Evolutionary conservation across 2,797 vertebrate species (phyloP), one percentile per base, ranked within the genome.

Genomic region (Sebastes umbrosus): DNA sequence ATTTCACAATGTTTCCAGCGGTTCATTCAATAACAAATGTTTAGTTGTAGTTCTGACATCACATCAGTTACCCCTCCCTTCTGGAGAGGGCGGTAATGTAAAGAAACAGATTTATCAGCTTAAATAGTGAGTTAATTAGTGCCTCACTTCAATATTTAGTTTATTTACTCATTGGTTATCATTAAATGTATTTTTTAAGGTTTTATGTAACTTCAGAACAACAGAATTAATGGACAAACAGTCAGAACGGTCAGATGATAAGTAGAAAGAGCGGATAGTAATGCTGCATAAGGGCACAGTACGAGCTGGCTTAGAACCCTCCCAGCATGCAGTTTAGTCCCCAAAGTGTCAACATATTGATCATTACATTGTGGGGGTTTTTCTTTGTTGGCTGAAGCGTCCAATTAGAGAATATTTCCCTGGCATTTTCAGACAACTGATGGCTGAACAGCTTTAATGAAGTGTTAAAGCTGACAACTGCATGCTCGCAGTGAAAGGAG

Each of bases 301-400:
- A 9, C 57, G 71, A 58, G 20, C 60, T n/a, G 62, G 6, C 71
- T 80, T 60, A 80, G 83, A 59, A 20, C 55, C 52, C 74, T 58
- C 67, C 65, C 20, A 36, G 20, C 16, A 22, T 29, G 67, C 54
- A 62, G 67, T 79, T 80, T 80, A 77, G 73, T 78, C 52, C 50
- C 64, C 24, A 69, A 60, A 91, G 88, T 79, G 73, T 84, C 81
- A 77, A 73, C 82, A 66, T 84, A 91, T 88, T 87, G 79, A 92
- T 89, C 70, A 69, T 74, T 73, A 80, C 39, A 70, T 65, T 71
- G 50, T 34, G 46, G 34, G 3, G 6, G 8, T 7, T 70, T 64
- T 70, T 74, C 62, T 84, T 70, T 74, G 77, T 76, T 69, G 66
- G 63, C 70, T 54, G 54, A 85, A 79, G 69, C 24, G 6, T 81